A percentile compares a stretch with the other conserved stretches of the same genome.
Evolutionary conservation across 2,888 invertebrate genomes (phyloP).

Genomic region (Brachyptera risi): DNA sequence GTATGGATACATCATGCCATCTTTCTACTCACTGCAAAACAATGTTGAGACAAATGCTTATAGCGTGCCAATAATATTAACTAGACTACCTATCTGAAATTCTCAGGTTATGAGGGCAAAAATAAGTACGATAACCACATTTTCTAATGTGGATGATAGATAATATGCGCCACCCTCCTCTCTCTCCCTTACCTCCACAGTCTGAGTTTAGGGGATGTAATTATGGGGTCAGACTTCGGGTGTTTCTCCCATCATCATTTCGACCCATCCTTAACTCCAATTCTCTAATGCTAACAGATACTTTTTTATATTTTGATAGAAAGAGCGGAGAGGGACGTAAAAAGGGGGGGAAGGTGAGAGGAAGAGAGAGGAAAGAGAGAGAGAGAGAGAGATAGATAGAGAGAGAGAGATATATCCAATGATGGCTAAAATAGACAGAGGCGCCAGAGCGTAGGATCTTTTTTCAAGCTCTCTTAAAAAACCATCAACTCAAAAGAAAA

Average conservation of each 20-base stretch:
- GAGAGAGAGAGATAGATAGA: not conserved
- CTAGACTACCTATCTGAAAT: too few species aligned
- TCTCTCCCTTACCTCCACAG: not conserved
- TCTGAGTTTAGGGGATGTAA: not conserved
- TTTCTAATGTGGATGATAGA: not conserved
- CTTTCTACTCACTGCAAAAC: too few species aligned
- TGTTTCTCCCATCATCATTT: conserved; percentile 12
- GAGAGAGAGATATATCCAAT: not conserved
- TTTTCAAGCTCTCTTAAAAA: conserved; percentile 13
- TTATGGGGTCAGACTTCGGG: conserved; percentile 4
- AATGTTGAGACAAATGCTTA: too few species aligned
- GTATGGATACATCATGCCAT: too few species aligned
- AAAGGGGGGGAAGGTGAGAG: not conserved
- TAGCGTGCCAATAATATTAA: too few species aligned
- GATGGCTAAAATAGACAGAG: conserved; percentile 7
- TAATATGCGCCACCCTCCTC: not conserved
- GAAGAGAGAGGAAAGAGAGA: not conserved
- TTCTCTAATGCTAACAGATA: conserved; percentile 19
- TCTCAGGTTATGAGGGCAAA: too few species aligned
- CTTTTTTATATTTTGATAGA: not conserved
- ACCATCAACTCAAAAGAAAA: conserved; percentile 9
- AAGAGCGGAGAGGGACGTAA: not conserved
- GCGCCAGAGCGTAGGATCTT: conserved; percentile 16
- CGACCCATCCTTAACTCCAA: conserved; percentile 18
- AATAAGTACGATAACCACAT: too few species aligned